Evolutionary conservation across 2,888 invertebrate genomes (phyloP).

Genomic region (Onthophagus sagittarius): DNA sequence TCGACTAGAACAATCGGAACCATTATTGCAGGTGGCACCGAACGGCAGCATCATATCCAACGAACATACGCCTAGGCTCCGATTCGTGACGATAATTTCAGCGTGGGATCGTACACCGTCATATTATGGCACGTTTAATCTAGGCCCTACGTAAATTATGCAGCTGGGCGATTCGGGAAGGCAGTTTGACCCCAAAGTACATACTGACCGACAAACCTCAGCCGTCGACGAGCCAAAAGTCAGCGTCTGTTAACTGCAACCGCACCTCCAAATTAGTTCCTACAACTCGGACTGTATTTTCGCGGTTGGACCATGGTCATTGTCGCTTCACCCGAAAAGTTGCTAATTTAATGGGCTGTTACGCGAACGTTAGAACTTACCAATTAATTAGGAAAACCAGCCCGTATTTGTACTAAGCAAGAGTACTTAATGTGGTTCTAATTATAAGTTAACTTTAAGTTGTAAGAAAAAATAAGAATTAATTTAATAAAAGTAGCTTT

Average conservation of each 20-base stretch:
- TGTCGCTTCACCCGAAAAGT: constrained; percentile 1
- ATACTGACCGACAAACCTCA: neutral
- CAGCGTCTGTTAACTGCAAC: constrained; percentile 3
- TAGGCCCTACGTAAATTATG: constrained; percentile 5
- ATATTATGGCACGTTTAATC: constrained; percentile 2
- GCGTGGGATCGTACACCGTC: neutral
- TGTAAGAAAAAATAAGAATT: neutral
- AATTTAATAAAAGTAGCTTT: neutral
- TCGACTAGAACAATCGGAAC: neutral
- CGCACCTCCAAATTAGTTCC: constrained; percentile 8
- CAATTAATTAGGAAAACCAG: too few relatives aligned
- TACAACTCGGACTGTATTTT: constrained; percentile 8
- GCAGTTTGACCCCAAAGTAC: constrained; percentile 1
- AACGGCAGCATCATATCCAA: neutral
- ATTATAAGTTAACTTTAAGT: too few relatives aligned
- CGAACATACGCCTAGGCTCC: neutral
- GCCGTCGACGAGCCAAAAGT: neutral
- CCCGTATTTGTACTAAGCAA: too few relatives aligned
- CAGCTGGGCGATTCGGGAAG: neutral
- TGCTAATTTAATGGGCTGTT: constrained; percentile 4
- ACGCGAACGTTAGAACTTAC: neutral
- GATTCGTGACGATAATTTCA: constrained; percentile 10
- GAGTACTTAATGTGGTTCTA: too few relatives aligned
- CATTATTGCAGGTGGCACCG: neutral
- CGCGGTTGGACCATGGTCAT: neutral